Evolutionary conservation across 2,888 invertebrate species (phyloP).

Genomic region (Rhopalosiphum nymphaeae): DNA sequence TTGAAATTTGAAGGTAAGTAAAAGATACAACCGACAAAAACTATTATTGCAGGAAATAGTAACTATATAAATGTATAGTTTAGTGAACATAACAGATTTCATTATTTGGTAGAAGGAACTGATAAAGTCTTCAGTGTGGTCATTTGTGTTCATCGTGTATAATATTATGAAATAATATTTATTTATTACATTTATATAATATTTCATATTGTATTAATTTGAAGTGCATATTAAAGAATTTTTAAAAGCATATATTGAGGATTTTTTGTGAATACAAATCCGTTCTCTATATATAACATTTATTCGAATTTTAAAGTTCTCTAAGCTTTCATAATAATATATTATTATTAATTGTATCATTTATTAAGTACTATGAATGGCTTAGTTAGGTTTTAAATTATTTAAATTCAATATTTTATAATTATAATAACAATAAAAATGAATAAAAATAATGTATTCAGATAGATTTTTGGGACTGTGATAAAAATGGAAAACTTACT

Average conservation of each 20-base stretch:
- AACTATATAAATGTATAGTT: background rate
- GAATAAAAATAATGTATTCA: background rate
- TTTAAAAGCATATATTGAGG: too few relatives aligned
- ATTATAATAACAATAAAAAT: background rate
- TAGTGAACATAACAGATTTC: background rate
- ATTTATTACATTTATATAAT: background rate
- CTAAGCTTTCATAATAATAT: background rate
- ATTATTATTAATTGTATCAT: background rate
- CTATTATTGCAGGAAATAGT: background rate
- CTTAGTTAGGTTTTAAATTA: background rate
- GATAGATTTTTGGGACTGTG: too few relatives aligned
- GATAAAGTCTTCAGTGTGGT: background rate
- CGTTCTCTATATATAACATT: background rate
- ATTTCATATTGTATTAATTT: background rate
- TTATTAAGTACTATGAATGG: background rate
- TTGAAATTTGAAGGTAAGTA: background rate
- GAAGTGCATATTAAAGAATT: too few relatives aligned
- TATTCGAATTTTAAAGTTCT: background rate
- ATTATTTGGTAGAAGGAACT: background rate
- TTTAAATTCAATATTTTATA: too few relatives aligned
- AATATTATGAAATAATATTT: background rate
- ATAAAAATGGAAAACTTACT: too few relatives aligned
- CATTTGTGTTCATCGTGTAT: background rate
- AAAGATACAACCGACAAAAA: background rate
- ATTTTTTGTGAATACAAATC: too few relatives aligned